A percentile compares a stretch with the other conserved stretches of the same genome.
Evolutionary conservation across 2,797 vertebrate genomes (phyloP).

Genomic region (Crocidura indochinensis): DNA sequence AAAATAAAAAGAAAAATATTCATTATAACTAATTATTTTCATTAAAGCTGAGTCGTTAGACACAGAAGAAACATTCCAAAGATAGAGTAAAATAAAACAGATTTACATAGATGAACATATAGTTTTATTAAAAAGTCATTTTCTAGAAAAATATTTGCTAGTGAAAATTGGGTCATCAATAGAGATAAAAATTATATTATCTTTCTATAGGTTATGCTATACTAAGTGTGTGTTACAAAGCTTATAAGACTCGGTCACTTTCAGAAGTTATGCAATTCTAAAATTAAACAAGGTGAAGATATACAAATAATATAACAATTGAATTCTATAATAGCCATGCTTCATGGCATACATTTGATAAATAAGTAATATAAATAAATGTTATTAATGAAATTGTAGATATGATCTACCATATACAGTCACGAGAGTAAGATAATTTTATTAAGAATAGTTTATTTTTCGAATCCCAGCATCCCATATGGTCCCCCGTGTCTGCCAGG

Average conservation of each 20-base stretch:
- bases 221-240: not conserved
- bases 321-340: conserved; percentile 14
- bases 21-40: conserved; percentile 37
- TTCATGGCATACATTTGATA: not conserved
- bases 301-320: not conserved
- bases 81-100: conserved; percentile 9
- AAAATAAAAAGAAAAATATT: conserved; percentile 63
- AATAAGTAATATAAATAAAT: too few relatives aligned
- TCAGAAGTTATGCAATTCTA: not conserved
- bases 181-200: conserved; percentile 30
- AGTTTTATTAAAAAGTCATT: conserved; percentile 31
- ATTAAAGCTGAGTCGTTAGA: conserved; percentile 41
- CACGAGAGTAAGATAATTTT: not conserved
- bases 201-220: conserved; percentile 8
- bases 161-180: not conserved
- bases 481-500: too few relatives aligned
- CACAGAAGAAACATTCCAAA: not conserved
- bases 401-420: not conserved
- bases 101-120: not conserved
- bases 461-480: too few relatives aligned
- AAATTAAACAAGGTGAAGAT: conserved; percentile 4
- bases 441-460: too few relatives aligned
- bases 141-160: conserved; percentile 39
- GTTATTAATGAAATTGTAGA: not conserved
- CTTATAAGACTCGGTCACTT: not conserved